Evolutionary conservation across 1,140 invertebrate species (phyloP).

Genomic region (Caenorhabditis latens): DNA sequence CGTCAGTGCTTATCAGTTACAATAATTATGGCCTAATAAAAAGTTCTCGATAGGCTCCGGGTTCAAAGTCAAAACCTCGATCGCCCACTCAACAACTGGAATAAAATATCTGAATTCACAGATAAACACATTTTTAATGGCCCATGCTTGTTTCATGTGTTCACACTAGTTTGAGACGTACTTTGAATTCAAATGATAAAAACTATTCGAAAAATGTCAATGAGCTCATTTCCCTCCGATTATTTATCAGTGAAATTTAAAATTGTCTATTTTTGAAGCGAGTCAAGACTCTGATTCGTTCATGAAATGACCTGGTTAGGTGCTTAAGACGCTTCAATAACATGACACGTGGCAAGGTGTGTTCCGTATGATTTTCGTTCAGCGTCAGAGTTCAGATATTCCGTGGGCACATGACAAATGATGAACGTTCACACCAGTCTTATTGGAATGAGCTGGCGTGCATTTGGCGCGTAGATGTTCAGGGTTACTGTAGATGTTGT

Average conservation of each 20-base stretch:
- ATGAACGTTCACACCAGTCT: too few species aligned
- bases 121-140: not conserved
- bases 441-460: too few species aligned
- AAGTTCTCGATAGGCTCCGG: slow-evolving; percentile 17
- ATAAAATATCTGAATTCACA: not conserved
- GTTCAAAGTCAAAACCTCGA: not conserved
- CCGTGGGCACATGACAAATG: too few species aligned
- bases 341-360: too few species aligned
- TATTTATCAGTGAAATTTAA: not conserved
- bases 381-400: too few species aligned
- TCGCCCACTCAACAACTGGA: not conserved
- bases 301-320: not conserved
- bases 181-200: slow-evolving; percentile 1
- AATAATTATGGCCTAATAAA: slow-evolving; percentile 34
- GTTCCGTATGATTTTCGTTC: too few species aligned
- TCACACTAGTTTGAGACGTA: slow-evolving; percentile 1
- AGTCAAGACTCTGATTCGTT: too few species aligned
- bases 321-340: too few species aligned
- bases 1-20: slow-evolving; percentile 8
- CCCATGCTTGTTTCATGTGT: slow-evolving; percentile 32
- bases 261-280: slow-evolving; percentile 2
- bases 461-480: too few species aligned
- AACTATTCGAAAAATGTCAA: slow-evolving; percentile 24
- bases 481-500: too few species aligned
- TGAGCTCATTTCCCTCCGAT: too few species aligned